These are phyloP conservation scores for Euura saliciscinereae DNA, from an alignment of 1,140 invertebrate species.

Conservation along the genomic window DNA sequence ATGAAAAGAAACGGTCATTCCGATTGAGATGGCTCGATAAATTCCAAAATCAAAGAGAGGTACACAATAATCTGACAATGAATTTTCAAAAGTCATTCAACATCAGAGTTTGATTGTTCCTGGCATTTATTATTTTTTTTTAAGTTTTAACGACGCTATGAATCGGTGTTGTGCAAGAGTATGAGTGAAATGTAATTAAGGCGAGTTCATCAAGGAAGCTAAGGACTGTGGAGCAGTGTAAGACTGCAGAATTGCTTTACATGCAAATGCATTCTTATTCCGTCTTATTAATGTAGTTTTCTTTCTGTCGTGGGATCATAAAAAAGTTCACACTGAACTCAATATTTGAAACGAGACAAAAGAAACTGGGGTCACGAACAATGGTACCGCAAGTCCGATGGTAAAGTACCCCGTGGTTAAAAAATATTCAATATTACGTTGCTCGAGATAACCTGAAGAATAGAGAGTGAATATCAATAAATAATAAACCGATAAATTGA, in stretches of 20 bases:
- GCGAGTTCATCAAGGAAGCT: background rate
- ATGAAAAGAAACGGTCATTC: background rate
- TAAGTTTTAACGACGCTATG: background rate
- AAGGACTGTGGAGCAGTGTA: background rate
- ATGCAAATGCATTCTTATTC: background rate
- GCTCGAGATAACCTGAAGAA: too few species aligned
- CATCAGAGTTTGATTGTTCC: too few species aligned
- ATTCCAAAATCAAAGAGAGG: background rate
- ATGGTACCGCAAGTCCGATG: too few species aligned
- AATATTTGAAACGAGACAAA: conserved; percentile 1
- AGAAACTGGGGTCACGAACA: background rate
- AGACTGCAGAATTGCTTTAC: background rate
- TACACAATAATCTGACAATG: too few species aligned
- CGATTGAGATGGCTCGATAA: background rate
- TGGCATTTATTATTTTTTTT: background rate
- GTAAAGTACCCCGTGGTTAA: background rate
- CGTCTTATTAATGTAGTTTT: background rate
- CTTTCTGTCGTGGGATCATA: background rate
- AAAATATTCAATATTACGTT: background rate
- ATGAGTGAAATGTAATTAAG: background rate
- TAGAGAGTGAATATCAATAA: too few species aligned
- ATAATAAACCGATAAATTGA: too few species aligned
- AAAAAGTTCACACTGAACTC: background rate
- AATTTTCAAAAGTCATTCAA: too few species aligned
- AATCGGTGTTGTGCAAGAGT: background rate